Conservation (phyloP, 2,888 invertebrate species). For the Thereva nobilitata region DNA sequence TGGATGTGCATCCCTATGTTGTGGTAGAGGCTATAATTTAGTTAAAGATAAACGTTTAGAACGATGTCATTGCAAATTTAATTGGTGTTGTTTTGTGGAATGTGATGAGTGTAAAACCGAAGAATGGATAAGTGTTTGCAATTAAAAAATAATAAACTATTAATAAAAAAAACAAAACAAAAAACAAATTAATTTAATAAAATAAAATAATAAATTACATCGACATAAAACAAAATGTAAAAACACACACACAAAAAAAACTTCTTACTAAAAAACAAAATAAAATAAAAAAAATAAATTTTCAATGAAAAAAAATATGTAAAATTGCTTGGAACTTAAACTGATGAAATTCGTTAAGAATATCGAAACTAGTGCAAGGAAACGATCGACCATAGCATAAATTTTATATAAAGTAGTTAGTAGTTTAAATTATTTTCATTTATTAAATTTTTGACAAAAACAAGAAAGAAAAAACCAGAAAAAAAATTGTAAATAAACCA, state of each 20-base stretch:
- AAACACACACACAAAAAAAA: too few species aligned
- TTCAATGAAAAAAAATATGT: too few species aligned
- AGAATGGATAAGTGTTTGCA: slow-evolving; percentile 90
- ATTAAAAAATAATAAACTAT: slow-evolving; percentile 61
- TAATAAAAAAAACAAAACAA: neutral
- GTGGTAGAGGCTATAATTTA: slow-evolving; percentile 85
- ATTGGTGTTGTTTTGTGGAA: slow-evolving; percentile 92
- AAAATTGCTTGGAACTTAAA: too few species aligned
- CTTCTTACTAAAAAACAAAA: too few species aligned
- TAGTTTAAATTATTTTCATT: slow-evolving; percentile 43
- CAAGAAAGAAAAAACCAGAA: too few species aligned
- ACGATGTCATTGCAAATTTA: slow-evolving; percentile 87
- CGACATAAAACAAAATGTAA: too few species aligned
- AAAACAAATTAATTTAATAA: slow-evolving; percentile 13
- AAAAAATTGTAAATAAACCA: slow-evolving; percentile 37
- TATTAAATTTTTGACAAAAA: slow-evolving; percentile 34
- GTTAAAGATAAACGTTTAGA: slow-evolving; percentile 76
- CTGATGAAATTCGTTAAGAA: too few species aligned
- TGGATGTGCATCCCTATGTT: slow-evolving; percentile 85
- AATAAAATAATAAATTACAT: too few species aligned
- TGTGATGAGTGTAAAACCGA: slow-evolving; percentile 86
- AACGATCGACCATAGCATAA: slow-evolving; percentile 40
- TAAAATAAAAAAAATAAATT: too few species aligned
- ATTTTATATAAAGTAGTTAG: slow-evolving; percentile 58
- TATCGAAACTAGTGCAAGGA: neutral